These are phyloP conservation scores for Lypha dubia DNA, from an alignment of 2,888 invertebrate species.

Conservation along the genomic window DNA sequence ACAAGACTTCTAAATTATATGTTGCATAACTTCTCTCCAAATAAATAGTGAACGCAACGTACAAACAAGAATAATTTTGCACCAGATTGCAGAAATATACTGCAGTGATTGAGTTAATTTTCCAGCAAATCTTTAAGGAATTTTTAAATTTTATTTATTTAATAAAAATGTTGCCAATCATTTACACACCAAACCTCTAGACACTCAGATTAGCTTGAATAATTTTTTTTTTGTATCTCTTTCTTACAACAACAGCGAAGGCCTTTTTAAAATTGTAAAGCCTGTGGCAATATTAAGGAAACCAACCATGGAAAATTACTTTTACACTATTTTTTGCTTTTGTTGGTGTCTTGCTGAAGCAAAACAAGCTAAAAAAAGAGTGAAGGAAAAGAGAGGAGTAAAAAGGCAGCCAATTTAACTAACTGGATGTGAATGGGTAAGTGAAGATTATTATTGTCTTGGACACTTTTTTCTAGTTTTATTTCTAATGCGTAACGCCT, in stretches of 20 bases:
- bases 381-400: not conserved
- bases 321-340: conserved; percentile 64
- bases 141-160: conserved; percentile 3
- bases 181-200: not conserved
- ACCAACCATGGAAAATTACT: conserved; percentile 71
- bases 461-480: conserved; percentile 47
- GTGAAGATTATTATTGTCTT: conserved; percentile 69
- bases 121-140: not conserved
- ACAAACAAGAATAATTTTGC: too few relatives aligned
- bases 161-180: conserved; percentile 14
- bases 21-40: too few relatives aligned
- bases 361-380: conserved; percentile 8
- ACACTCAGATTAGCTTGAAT: conserved; percentile 11
- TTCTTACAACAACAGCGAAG: not conserved
- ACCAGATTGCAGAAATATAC: too few relatives aligned
- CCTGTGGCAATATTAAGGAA: conserved; percentile 59
- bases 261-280: conserved; percentile 39
- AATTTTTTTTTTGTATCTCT: not conserved
- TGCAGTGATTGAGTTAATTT: not conserved
- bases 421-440: conserved; percentile 44
- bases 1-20: too few relatives aligned
- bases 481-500: conserved; percentile 68
- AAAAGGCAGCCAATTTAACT: conserved; percentile 25
- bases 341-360: conserved; percentile 9
- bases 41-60: too few relatives aligned